Percentiles rank a stretch among this genome's conserved stretches.
Conservation (phyloP, 2,888 invertebrate species). For the Azorinus chamasolen region DNA sequence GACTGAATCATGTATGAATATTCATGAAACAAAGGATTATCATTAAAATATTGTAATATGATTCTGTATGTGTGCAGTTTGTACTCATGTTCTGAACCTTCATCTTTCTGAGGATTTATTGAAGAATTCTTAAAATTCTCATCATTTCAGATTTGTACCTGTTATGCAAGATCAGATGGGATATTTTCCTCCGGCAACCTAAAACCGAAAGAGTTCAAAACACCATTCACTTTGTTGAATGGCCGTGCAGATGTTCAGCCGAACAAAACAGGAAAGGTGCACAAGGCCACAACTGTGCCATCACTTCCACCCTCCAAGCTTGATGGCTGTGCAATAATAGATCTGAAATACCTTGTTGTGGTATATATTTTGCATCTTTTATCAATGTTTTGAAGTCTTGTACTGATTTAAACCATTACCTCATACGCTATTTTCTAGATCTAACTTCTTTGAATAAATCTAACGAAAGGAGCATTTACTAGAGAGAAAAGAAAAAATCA, state of each 20-base stretch:
- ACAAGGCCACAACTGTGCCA: conserved; percentile 96
- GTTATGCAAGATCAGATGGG: conserved; percentile 74
- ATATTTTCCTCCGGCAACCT: conserved; percentile 89
- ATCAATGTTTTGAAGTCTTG: not conserved
- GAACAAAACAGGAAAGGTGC: conserved; percentile 94
- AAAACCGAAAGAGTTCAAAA: conserved; percentile 77
- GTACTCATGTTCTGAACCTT: too few species aligned
- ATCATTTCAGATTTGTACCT: conserved; percentile 74
- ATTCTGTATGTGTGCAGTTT: too few species aligned
- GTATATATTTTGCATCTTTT: conserved; percentile 61
- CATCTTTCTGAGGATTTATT: too few species aligned
- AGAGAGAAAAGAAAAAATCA: too few species aligned
- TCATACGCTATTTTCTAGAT: too few species aligned
- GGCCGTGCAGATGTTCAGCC: conserved; percentile 94
- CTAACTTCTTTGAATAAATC: too few species aligned
- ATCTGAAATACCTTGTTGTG: conserved; percentile 91
- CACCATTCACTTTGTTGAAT: conserved; percentile 89
- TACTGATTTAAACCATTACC: not conserved
- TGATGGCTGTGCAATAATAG: conserved; percentile 96
- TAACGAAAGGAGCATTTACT: too few species aligned
- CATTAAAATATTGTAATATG: too few species aligned
- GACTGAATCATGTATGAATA: too few species aligned
- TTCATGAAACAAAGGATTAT: too few species aligned
- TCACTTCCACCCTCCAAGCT: conserved; percentile 97
- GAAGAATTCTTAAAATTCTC: too few species aligned